phyloP scores from a whole-genome alignment of 2,797 vertebrate genomes.

The Crypturellus tataupa region DNA sequence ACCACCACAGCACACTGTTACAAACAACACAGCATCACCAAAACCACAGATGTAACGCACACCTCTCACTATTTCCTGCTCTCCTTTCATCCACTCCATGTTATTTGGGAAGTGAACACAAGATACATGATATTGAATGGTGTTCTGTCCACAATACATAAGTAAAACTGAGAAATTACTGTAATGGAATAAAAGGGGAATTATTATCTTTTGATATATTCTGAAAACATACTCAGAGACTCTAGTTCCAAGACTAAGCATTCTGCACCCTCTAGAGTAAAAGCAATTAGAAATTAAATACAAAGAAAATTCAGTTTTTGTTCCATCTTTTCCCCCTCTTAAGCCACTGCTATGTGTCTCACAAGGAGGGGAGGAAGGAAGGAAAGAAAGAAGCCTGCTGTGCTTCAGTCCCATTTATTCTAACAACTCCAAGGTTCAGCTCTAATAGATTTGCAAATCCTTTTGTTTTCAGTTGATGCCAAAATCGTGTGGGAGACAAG shows the following conservation, averaged over 20 bases:
- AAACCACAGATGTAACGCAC: not conserved
- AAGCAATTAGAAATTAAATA: constrained; percentile 34
- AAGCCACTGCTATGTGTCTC: not conserved
- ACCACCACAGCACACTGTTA: not conserved
- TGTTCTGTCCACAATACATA: not conserved
- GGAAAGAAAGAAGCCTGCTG: not conserved
- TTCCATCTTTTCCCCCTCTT: constrained; percentile 27
- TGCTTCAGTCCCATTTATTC: not conserved
- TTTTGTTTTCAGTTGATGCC: not conserved
- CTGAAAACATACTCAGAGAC: not conserved
- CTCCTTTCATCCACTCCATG: accelerated
- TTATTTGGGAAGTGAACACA: not conserved
- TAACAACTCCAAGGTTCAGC: not conserved
- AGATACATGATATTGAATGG: not conserved
- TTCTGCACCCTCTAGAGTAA: not conserved
- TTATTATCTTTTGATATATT: constrained; percentile 16
- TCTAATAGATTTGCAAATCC: not conserved
- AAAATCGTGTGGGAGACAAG: not conserved
- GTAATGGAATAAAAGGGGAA: not conserved
- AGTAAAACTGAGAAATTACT: not conserved
- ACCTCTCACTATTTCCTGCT: not conserved
- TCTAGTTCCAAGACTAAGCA: constrained; percentile 19
- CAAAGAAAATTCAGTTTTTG: constrained; percentile 20
- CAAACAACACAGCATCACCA: not conserved
- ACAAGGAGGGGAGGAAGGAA: not conserved